Conservation (phyloP, 2,888 invertebrate genomes). For the Limnephilus lunatus region DNA sequence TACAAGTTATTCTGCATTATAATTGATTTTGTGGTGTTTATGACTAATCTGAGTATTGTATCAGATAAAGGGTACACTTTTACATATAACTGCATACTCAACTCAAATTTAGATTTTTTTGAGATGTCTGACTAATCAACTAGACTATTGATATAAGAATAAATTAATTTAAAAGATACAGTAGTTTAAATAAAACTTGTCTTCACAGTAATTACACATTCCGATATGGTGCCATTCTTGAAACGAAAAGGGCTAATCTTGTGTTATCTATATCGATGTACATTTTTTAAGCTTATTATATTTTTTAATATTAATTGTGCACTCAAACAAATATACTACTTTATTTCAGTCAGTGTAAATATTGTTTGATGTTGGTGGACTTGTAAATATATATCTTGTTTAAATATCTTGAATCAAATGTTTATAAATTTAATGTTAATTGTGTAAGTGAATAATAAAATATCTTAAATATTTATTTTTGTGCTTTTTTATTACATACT, state of each 20-base stretch:
- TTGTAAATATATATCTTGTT: constrained; percentile 31
- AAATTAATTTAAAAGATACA: not conserved
- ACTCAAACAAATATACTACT: constrained; percentile 11
- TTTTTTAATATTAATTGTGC: not conserved
- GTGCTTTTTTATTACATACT: not conserved
- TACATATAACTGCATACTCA: no score
- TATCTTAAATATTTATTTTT: constrained; percentile 5
- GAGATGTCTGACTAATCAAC: no score
- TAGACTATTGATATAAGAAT: not conserved
- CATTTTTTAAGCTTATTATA: not conserved
- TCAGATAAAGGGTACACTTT: no score
- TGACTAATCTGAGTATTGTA: no score
- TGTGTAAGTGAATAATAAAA: constrained; percentile 33
- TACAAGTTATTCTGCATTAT: no score
- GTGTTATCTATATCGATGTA: not conserved
- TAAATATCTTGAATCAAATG: constrained; percentile 13
- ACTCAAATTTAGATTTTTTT: no score
- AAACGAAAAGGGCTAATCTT: not conserved
- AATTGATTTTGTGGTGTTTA: no score
- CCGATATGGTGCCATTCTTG: not conserved
- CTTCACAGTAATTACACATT: not conserved
- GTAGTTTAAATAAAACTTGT: not conserved
- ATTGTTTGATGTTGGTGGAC: constrained; percentile 23
- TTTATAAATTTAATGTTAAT: constrained; percentile 36
- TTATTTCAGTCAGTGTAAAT: constrained; percentile 25